These are phyloP conservation scores for Synaphobranchus kaupii DNA, from an alignment of 2,797 vertebrate genomes.

Conservation along the genomic window DNA sequence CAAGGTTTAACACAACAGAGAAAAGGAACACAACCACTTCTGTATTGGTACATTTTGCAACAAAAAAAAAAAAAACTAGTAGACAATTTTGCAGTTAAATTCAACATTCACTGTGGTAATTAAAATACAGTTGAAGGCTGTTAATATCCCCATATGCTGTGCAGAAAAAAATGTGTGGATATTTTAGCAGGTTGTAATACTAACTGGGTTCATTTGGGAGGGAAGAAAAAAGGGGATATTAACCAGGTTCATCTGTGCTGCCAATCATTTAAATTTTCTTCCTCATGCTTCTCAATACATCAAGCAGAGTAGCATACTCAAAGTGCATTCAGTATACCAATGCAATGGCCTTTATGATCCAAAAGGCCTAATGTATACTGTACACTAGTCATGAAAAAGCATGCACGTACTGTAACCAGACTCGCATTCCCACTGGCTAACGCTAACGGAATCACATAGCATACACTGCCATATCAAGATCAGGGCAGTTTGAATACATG, in stretches of 20 bases:
- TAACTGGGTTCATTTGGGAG: neutral
- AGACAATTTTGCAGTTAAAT: neutral
- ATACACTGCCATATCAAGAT: neutral
- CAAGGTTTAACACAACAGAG: neutral
- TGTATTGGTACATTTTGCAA: neutral
- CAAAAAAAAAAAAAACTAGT: neutral
- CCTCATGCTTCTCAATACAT: conserved; percentile 23
- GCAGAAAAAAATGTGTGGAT: neutral
- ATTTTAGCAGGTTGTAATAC: neutral
- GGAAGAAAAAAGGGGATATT: too few species aligned
- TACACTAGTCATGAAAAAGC: neutral
- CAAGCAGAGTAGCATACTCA: neutral
- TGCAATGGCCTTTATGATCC: neutral
- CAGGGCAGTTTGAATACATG: neutral
- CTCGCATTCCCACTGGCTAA: conserved; percentile 22
- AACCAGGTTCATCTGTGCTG: conserved; percentile 10
- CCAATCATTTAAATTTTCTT: neutral
- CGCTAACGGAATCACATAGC: neutral
- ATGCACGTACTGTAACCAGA: conserved; percentile 19
- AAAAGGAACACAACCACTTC: neutral
- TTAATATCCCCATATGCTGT: neutral
- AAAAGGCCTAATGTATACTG: neutral
- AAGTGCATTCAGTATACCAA: conserved; percentile 11
- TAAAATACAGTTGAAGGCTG: neutral
- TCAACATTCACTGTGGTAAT: neutral